Base-by-base conservation (phyloP, 1,140 invertebrate genomes). In the Dryas iulia region DNA sequence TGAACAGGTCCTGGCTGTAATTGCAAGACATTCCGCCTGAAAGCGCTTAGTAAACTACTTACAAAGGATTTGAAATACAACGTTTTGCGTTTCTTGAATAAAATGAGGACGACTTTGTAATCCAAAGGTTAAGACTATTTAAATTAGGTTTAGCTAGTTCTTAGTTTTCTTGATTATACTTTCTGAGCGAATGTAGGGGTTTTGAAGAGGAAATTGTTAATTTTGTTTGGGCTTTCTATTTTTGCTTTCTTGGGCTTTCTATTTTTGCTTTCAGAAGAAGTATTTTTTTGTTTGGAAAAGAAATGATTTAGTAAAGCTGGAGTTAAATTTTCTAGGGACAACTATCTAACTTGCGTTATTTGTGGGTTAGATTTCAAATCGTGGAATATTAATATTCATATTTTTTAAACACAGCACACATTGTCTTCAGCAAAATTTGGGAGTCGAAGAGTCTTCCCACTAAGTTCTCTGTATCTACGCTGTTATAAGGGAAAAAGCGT, bases 1-100 rank as follows among this genome's bases (percentile, higher is more conserved):
- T 35, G 33, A n/a, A 35, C n/a, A 35, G 14, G 12, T 14, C 39
- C 35, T 47, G 8, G 39, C 28, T 26, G 35, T 62, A 62, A 62
- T 62, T 62, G 28, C 59, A 24, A 28, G 21, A 26, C 59, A 53
- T 62, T 62, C 33, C 59, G 59, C 39, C 59, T 62, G 39, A 28
- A 62, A 26, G 59, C 39, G 59, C 25, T 53, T 25, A 14, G 33
- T 47, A 25, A 47, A 47, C 39, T 18, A 61, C 59, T 33, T 56
- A 56, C 53, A 61, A 61, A 31, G 59, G 30, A 33, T 21, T 60
- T 47, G 23, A n/a, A 21, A 52, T 62, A 62, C 26, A 52, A 35
- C 59, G 28, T 62, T 47, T 47, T 47, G 39, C 39, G 14, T 47
- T 62, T 52, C 35, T 61, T 31, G 59, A 14, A 61, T 61, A 61